Evolutionary conservation across 2,113 vertebrate genomes (phyloP), one percentile per base, ranked within the genome.

Genomic region (Caranx melampygus): DNA sequence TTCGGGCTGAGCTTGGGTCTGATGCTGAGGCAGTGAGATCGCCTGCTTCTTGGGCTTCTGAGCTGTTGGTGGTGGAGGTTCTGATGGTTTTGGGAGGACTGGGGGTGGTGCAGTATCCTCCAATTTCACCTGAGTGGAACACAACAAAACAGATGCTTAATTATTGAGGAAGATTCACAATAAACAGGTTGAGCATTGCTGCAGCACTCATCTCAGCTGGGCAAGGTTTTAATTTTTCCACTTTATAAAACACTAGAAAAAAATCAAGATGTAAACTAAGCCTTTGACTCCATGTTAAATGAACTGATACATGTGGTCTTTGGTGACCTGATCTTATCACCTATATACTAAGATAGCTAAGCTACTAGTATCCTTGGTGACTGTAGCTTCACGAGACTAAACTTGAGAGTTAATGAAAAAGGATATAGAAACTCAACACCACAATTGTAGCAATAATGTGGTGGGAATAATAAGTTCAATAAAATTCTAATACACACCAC

Each of bases 101-200:
- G 72, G 62, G 20, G 78, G 72, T 4, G 81, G 55, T 14, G 71
- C 34, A 3, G 81, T 44, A 51, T 90, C 88, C 21, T 85, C 81
- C n/a, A 67, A 65, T 72, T 82, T 90, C 34, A 94, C 70, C 93
- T 94, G 88, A 60, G 74, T 74, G 60, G 47, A 44, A 84, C 40
- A 85, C n/a, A 88, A 74, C 37, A 72, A 58, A 54, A 80, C 14
- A 72, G 9, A 51, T 15, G 0, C 2, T 74, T 76, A 64, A 21
- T 75, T 52, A 26, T 0, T 37, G 11, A 42, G 20, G 5, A 26
- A 69, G 21, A 4, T 31, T 37, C 2, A 40, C 3, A 61, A 37
- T n/a, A 35, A 55, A 70, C 33, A 35, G 49, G 35, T 5, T 52
- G 18, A 37, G 20, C 0, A 0, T 57, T 60, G 59, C 34, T 21